These are phyloP conservation scores for Lithosia quadra DNA, from an alignment of 2,888 invertebrate genomes.

Conservation along the genomic window DNA sequence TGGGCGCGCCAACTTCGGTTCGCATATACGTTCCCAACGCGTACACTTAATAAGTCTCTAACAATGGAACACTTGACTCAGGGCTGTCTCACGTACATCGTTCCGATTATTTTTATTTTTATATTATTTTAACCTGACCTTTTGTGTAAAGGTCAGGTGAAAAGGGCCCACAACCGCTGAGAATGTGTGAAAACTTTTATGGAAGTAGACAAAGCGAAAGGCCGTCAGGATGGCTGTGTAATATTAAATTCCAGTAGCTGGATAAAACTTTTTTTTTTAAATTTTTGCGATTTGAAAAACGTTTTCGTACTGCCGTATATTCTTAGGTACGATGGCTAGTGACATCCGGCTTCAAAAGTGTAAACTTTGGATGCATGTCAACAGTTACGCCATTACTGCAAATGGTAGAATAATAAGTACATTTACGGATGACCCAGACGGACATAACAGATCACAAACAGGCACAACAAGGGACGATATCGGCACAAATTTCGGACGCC, in stretches of 20 bases:
- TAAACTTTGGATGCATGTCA: too few species aligned
- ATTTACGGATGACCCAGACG: too few species aligned
- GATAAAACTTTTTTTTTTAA: too few species aligned
- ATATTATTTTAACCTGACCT: neutral
- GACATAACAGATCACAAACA: neutral
- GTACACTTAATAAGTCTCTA: slow-evolving; percentile 52
- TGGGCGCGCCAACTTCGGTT: slow-evolving; percentile 42
- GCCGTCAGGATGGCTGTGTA: too few species aligned
- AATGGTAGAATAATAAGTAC: too few species aligned
- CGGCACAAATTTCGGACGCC: neutral
- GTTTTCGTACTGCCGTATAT: too few species aligned
- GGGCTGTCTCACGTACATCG: slow-evolving; percentile 33
- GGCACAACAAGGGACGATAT: neutral
- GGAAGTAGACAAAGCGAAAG: neutral
- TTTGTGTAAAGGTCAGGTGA: neutral
- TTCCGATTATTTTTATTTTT: neutral
- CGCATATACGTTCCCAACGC: slow-evolving; percentile 51
- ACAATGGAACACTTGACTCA: slow-evolving; percentile 30
- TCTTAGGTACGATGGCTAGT: too few species aligned
- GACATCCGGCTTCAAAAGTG: too few species aligned
- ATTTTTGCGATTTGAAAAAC: too few species aligned
- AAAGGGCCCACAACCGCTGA: neutral
- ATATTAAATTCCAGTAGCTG: too few species aligned
- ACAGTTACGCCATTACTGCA: too few species aligned
- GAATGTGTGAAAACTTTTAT: neutral